A percentile compares a stretch with the other conserved stretches of the same genome.
phyloP scores from a whole-genome alignment of 2,888 invertebrate species.

The Malthinus flaveolus region DNA sequence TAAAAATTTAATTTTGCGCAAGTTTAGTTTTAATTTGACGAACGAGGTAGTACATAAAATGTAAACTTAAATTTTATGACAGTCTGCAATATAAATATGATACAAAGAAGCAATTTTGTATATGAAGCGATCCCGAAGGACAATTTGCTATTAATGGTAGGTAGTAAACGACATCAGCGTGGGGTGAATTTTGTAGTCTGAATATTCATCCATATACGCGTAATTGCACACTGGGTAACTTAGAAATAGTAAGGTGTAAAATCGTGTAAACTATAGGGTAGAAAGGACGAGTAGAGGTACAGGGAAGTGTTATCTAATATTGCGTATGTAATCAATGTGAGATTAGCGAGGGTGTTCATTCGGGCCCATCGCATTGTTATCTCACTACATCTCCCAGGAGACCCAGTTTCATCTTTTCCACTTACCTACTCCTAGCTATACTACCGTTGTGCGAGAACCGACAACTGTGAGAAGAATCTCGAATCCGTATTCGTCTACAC shows the following conservation, averaged over 20 bases:
- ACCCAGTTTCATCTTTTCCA: constrained; percentile 35
- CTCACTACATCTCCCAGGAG: constrained; percentile 49
- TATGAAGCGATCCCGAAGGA: constrained; percentile 33
- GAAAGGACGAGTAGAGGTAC: constrained; percentile 28
- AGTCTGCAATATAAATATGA: not conserved
- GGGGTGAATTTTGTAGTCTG: constrained; percentile 28
- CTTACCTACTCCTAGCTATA: constrained; percentile 25
- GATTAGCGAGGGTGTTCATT: constrained; percentile 53
- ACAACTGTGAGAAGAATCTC: constrained; percentile 32
- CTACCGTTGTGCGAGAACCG: not conserved
- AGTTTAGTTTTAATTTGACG: constrained; percentile 16
- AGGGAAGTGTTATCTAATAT: constrained; percentile 53
- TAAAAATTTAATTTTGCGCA: constrained; percentile 35
- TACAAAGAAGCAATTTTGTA: constrained; percentile 10
- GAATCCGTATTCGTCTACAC: constrained; percentile 26
- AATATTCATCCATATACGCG: constrained; percentile 34
- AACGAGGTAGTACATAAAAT: no score
- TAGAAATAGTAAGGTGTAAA: constrained; percentile 33
- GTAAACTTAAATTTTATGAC: no score
- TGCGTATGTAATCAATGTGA: constrained; percentile 54
- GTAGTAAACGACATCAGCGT: constrained; percentile 14
- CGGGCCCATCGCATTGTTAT: constrained; percentile 48
- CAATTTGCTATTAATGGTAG: constrained; percentile 28
- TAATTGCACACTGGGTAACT: constrained; percentile 38
- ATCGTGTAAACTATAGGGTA: constrained; percentile 28